Conservation (phyloP, 1,140 invertebrate genomes). For the Drosophila trapezifrons region DNA sequence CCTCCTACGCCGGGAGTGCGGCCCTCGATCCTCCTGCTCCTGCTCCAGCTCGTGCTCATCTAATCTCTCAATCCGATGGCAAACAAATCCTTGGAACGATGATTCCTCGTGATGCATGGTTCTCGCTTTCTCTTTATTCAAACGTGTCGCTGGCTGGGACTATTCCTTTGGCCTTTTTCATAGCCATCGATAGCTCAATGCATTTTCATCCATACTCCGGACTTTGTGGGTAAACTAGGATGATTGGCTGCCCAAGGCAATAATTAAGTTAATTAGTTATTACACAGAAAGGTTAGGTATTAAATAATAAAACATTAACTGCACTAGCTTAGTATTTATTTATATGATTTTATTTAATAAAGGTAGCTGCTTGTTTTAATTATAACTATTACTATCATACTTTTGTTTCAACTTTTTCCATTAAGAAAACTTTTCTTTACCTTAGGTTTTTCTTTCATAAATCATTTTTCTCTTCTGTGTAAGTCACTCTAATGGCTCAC, state of each 20-base stretch:
- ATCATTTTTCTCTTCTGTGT: too few relatives aligned
- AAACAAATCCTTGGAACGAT: constrained; percentile 41
- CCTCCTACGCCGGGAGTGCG: constrained; percentile 1
- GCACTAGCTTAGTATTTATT: background rate
- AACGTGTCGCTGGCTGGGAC: constrained; percentile 55
- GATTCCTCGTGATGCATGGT: constrained; percentile 62
- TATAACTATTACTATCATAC: too few relatives aligned
- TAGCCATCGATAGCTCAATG: constrained; percentile 57
- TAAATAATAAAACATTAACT: background rate
- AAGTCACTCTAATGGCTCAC: background rate
- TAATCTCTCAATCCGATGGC: constrained; percentile 37
- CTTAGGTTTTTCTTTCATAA: background rate
- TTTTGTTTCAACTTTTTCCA: background rate
- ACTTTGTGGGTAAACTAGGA: constrained; percentile 6
- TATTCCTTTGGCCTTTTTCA: constrained; percentile 50
- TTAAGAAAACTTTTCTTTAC: too few relatives aligned
- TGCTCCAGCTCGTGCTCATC: constrained; percentile 6
- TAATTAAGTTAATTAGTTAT: constrained; percentile 11
- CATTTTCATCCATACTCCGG: constrained; percentile 45
- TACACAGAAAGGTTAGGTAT: background rate
- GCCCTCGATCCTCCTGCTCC: constrained; percentile 8
- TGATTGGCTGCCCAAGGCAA: constrained; percentile 18
- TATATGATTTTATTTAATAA: too few relatives aligned
- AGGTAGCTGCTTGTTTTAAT: too few relatives aligned
- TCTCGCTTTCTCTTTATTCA: constrained; percentile 55